A percentile compares a stretch with the other conserved stretches of the same genome.
Conservation (phyloP, 2,888 invertebrate species). For the Eristalis arbustorum region DNA sequence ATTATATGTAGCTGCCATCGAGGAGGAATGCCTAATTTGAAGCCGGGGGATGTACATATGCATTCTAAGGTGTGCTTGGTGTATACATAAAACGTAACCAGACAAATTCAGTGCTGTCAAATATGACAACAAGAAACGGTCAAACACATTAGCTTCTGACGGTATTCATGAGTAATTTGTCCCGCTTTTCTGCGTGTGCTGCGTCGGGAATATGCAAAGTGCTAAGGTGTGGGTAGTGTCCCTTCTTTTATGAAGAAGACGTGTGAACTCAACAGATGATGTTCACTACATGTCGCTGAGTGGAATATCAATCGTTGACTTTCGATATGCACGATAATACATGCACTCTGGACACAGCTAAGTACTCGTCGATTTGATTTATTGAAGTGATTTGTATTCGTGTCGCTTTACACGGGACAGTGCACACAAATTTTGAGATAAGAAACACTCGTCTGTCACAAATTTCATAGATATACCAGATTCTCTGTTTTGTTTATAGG, state of each 20-base stretch:
- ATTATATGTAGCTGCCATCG: background rate
- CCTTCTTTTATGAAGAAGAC: background rate
- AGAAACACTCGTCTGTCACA: background rate
- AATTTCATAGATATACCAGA: too few relatives aligned
- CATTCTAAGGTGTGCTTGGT: background rate
- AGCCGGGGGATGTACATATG: conserved; percentile 3
- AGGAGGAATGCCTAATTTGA: background rate
- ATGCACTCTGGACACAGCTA: background rate
- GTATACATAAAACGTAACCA: background rate
- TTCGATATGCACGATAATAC: background rate
- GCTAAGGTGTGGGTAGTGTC: background rate
- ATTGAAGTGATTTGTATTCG: background rate
- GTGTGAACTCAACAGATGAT: conserved; percentile 16
- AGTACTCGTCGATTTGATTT: background rate
- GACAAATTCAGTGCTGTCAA: background rate
- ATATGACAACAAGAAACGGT: background rate
- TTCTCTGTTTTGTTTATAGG: too few relatives aligned
- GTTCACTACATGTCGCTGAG: background rate
- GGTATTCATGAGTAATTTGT: background rate
- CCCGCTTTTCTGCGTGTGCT: background rate
- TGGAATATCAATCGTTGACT: background rate
- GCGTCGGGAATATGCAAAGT: background rate
- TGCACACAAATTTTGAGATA: background rate
- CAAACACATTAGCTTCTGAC: background rate
- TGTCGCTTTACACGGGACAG: background rate